Evolutionary conservation across 2,888 invertebrate species (phyloP), one percentile per base, ranked within the genome.

Genomic region (Spodoptera littoralis): DNA sequence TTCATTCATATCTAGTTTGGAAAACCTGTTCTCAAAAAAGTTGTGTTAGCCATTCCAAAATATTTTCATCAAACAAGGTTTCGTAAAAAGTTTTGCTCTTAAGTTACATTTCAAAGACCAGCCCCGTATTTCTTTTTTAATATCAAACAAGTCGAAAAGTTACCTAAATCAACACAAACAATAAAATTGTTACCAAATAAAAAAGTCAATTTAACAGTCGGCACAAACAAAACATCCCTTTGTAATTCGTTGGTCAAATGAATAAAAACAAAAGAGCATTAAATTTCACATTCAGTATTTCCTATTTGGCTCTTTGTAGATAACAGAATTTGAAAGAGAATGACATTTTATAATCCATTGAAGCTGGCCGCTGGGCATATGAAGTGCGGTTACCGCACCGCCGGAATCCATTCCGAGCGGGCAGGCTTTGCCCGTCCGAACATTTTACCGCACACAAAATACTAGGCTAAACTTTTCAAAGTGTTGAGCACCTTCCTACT

Each of bases 371-470:
- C 13, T 47, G 22, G n/a, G 22, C 45, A n/a, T 36, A 46, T 47
- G 55, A 42, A 22, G 18, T 12, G 48, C 30, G 41, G 30, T 46
- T 30, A 50, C 44, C 42, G 22, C 36, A 49, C 0, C 51, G 22
- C 18, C 45, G 49, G 42, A 66, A 61, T 56, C 24, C 52, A 50
- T 60, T 50, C 11, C 22, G n/a, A n/a, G 22, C 44, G 27, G 9
- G 46, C 43, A 22, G 27, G 44, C 55, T 59, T 58, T 56, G 30
- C 13, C 24, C 42, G 45, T 41, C 30, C 43, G 46, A 73, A 68
- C 45, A 68, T 67, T 72, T 44, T 4, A 54, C 54, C 68, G 41
- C 59, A 50, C 41, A 45, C 61, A 44, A 46, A 72, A 67, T 59
- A 50, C 42, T 24, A 24, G 8, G 11, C n/a, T 56, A 27, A 47